A percentile compares a stretch with the other conserved stretches of the same genome.
Evolutionary conservation across 2,797 vertebrate species (phyloP).

Genomic region (Phalloptychus januarius): DNA sequence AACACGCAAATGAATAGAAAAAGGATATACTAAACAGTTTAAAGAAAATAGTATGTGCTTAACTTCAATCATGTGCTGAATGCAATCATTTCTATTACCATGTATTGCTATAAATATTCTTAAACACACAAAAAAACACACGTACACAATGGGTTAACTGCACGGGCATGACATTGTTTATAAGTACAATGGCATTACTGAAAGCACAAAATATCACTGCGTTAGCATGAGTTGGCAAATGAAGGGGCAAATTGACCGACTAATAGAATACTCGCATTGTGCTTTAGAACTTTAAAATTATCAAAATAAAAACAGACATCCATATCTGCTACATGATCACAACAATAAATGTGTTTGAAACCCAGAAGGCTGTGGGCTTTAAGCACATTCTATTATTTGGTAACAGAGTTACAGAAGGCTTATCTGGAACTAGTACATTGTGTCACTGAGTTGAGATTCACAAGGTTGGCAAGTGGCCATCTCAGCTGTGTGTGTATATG

Average conservation of each 20-base stretch:
- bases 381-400: neutral
- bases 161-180: neutral
- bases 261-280: neutral
- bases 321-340: neutral
- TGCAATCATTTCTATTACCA: neutral
- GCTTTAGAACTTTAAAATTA: neutral
- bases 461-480: conserved; percentile 70
- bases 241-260: neutral
- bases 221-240: neutral
- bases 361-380: neutral
- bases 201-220: neutral
- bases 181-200: neutral
- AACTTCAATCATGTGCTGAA: neutral
- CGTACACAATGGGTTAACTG: neutral
- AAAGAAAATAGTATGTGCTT: neutral
- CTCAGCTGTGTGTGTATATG: conserved; percentile 27
- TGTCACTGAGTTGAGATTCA: conserved; percentile 71
- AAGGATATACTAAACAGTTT: neutral
- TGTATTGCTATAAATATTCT: neutral
- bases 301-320: neutral
- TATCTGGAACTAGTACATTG: conserved; percentile 66
- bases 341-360: neutral
- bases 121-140: neutral
- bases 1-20: neutral
- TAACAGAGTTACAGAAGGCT: conserved; percentile 32